Conservation (phyloP, 2,113 vertebrate species). For the Herpailurus yagouaroundi region DNA sequence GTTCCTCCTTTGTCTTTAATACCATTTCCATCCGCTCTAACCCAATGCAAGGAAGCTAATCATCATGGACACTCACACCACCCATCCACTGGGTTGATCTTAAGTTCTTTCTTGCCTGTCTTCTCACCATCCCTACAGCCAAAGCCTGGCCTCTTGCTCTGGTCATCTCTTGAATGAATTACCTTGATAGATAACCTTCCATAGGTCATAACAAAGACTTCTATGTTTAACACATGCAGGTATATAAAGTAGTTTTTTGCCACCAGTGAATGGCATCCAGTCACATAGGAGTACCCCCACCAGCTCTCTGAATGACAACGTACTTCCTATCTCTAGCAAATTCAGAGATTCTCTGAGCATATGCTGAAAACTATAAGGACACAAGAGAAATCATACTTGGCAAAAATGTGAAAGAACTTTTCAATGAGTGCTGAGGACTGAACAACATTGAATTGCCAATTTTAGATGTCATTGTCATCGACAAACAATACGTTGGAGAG, state of each 20-base stretch:
- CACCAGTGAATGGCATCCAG: rapidly evolving
- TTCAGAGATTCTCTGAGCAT: background rate
- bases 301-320: background rate
- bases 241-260: background rate
- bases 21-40: background rate
- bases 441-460: background rate
- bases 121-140: background rate
- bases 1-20: rapidly evolving
- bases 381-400: background rate
- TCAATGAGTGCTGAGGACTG: background rate
- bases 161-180: background rate
- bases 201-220: background rate
- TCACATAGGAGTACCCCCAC: background rate
- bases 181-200: background rate
- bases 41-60: background rate
- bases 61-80: rapidly evolving
- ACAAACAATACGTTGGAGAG: background rate
- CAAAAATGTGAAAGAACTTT: background rate
- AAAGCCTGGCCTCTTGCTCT: background rate
- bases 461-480: background rate
- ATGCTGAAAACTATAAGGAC: background rate
- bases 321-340: background rate
- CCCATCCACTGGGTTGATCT: background rate
- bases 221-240: background rate
- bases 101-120: background rate